Percentiles rank a stretch among this genome's conserved stretches.
Evolutionary conservation across 1,140 invertebrate species (phyloP).

Genomic region (Pseudomyrmex dendroicus): DNA sequence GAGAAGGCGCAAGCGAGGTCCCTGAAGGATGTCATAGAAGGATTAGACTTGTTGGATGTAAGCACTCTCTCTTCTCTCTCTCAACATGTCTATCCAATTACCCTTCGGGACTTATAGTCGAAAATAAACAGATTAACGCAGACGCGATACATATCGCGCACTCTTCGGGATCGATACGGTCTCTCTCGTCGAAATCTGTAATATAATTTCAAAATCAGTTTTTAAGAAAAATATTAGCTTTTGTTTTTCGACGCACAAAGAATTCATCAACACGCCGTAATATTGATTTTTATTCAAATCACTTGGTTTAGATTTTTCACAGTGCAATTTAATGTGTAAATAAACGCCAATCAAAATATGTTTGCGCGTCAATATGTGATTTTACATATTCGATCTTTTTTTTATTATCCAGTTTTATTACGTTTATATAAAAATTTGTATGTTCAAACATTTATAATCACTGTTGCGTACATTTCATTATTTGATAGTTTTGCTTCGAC

Average conservation of each 20-base stretch:
- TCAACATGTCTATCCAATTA: slow-evolving; percentile 53
- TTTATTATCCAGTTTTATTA: no score
- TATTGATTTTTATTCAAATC: slow-evolving; percentile 16
- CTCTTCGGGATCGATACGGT: not conserved
- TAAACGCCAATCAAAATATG: no score
- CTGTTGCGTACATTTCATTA: no score
- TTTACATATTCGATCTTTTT: no score
- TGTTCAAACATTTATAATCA: no score
- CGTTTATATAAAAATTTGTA: no score
- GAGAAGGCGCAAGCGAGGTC: slow-evolving; percentile 19
- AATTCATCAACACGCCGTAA: no score
- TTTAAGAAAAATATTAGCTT: not conserved
- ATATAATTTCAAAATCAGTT: not conserved
- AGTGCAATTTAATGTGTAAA: no score
- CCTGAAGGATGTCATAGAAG: slow-evolving; percentile 46
- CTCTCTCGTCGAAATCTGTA: not conserved
- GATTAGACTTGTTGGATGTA: slow-evolving; percentile 49
- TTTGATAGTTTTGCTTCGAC: no score
- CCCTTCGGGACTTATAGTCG: slow-evolving; percentile 29
- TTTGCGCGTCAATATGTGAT: no score
- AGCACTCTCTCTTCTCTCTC: not conserved
- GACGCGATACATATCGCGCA: not conserved
- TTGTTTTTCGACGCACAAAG: not conserved
- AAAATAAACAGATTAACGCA: slow-evolving; percentile 50
- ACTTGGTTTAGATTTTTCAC: not conserved